Percentiles rank a stretch among this genome's conserved stretches.
Conservation (phyloP, 2,797 vertebrate species). For the Rhyacichthys aspro region DNA sequence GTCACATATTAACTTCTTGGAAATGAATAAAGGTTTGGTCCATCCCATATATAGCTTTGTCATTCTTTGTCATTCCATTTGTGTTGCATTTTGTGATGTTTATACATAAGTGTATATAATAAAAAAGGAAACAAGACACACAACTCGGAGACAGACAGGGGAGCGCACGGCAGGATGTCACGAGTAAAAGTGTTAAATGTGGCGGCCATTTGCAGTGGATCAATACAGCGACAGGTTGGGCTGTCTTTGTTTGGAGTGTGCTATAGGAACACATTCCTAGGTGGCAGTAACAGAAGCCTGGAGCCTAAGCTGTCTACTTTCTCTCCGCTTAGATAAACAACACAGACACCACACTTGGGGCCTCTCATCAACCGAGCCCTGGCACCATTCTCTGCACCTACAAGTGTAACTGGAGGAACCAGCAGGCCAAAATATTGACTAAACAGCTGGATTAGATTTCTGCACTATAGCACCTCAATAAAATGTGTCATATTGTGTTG, state of each 20-base stretch:
- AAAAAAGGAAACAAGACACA: constrained; percentile 16
- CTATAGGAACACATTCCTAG: constrained; percentile 86
- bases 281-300: constrained; percentile 89
- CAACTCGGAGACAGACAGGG: constrained; percentile 12
- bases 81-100: constrained; percentile 6
- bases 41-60: constrained; percentile 6
- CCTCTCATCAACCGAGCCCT: constrained; percentile 82
- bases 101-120: constrained; percentile 4
- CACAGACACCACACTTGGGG: constrained; percentile 77
- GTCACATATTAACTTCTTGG: constrained; percentile 13
- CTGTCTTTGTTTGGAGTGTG: constrained; percentile 89
- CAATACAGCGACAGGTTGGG: constrained; percentile 83
- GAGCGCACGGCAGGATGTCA: constrained; percentile 26
- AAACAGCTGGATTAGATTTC: constrained; percentile 57
- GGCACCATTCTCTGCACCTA: constrained; percentile 66
- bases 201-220: constrained; percentile 80
- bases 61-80: constrained; percentile 1
- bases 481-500: constrained; percentile 8
- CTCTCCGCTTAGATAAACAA: constrained; percentile 89
- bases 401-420: constrained; percentile 60
- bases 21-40: constrained; percentile 19
- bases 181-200: constrained; percentile 54
- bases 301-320: constrained; percentile 87
- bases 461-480: constrained; percentile 29
- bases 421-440: constrained; percentile 70